Percentiles rank a stretch among this genome's conserved stretches.
phyloP scores from a whole-genome alignment of 2,113 vertebrate genomes.

The Rhinichthys klamathensis region DNA sequence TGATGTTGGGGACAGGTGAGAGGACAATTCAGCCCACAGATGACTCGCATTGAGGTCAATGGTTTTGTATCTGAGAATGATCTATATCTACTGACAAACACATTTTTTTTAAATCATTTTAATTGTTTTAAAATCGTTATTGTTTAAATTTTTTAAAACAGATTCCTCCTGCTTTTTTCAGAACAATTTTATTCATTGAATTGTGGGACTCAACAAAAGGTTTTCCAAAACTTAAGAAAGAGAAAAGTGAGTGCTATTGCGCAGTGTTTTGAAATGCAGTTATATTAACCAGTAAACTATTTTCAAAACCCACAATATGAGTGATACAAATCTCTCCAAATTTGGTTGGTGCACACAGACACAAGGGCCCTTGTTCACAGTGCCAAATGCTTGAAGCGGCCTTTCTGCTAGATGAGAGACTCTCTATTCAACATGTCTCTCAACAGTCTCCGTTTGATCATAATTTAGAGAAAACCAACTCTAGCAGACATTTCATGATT shows the following conservation, averaged over 20 bases:
- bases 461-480: slow-evolving; percentile 16
- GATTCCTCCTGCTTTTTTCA: background rate
- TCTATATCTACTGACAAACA: background rate
- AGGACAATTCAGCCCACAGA: background rate
- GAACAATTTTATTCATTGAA: background rate
- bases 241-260: background rate
- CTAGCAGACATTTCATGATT: background rate
- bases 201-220: too few species aligned
- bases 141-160: background rate
- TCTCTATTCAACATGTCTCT: slow-evolving; percentile 3
- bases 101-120: background rate
- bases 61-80: background rate
- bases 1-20: background rate
- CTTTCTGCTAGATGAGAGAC: background rate
- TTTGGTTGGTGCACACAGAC: background rate
- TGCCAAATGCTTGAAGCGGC: background rate
- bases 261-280: background rate
- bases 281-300: background rate
- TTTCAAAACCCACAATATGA: background rate
- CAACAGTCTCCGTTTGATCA: background rate
- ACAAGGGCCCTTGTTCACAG: slow-evolving; percentile 7
- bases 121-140: background rate
- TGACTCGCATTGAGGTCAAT: background rate
- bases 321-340: background rate
- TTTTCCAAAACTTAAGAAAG: background rate